Percentiles rank a stretch among this genome's conserved stretches.
These are phyloP conservation scores for Nemurella pictetii DNA, from an alignment of 2,888 invertebrate genomes.

Conservation along the genomic window DNA sequence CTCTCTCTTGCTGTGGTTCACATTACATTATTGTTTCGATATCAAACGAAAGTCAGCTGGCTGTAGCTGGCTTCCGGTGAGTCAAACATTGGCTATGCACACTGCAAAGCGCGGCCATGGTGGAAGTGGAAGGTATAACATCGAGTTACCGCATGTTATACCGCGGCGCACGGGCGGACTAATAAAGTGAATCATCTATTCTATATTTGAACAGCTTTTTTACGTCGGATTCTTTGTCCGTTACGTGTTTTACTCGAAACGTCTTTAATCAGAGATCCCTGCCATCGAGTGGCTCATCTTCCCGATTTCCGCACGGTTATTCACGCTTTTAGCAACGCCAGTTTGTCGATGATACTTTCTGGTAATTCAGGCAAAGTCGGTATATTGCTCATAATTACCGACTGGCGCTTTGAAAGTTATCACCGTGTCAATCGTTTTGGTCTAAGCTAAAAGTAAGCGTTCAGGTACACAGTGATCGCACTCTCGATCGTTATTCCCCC, in stretches of 20 bases:
- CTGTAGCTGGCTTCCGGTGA: slow-evolving; percentile 3
- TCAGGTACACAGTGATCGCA: neutral
- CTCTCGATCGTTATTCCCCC: neutral
- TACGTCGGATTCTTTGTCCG: neutral
- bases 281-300: neutral
- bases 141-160: neutral
- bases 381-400: too few species aligned
- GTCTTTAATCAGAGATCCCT: neutral
- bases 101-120: too few species aligned
- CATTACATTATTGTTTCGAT: neutral
- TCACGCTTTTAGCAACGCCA: neutral
- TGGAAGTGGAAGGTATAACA: neutral
- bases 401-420: too few species aligned
- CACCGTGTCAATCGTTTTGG: neutral
- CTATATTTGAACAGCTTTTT: slow-evolving; percentile 1
- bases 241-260: neutral
- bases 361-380: too few species aligned
- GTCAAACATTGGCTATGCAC: neutral
- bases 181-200: neutral
- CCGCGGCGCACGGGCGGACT: neutral
- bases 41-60: neutral
- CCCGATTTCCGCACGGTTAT: neutral
- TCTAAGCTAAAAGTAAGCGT: neutral
- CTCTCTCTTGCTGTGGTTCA: neutral
- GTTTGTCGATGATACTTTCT: neutral